These are phyloP conservation scores for Drosophila tanythrix DNA, from an alignment of 2,888 invertebrate genomes.

Conservation along the genomic window DNA sequence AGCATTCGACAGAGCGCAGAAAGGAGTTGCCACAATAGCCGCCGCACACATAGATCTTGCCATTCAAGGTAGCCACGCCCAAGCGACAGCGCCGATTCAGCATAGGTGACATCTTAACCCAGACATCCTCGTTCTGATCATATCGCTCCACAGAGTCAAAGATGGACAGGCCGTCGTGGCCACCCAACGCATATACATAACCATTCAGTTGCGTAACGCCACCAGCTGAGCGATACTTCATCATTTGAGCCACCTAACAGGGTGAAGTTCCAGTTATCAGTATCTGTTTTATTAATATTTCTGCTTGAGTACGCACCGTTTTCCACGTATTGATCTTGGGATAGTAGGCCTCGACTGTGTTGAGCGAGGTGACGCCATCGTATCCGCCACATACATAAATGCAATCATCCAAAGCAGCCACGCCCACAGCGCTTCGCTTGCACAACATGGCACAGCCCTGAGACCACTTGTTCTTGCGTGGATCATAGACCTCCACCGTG, in stretches of 20 bases:
- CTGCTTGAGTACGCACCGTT: conserved; percentile 86
- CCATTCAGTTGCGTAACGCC: conserved; percentile 89
- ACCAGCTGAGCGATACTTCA: conserved; percentile 88
- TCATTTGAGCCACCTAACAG: conserved; percentile 84
- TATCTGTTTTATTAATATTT: neutral
- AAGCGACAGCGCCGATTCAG: conserved; percentile 92
- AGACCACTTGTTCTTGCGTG: conserved; percentile 89
- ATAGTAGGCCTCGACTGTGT: conserved; percentile 92
- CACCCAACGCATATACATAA: conserved; percentile 92
- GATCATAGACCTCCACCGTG: conserved; percentile 94
- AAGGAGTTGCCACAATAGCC: conserved; percentile 95
- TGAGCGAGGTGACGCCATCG: conserved; percentile 92
- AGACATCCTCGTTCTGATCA: conserved; percentile 90
- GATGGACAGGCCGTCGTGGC: conserved; percentile 94
- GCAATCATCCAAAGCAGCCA: conserved; percentile 91
- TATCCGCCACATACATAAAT: conserved; percentile 94
- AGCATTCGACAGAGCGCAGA: conserved; percentile 92
- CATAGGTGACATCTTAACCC: conserved; percentile 92
- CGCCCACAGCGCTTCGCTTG: conserved; percentile 91
- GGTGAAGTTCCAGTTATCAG: neutral
- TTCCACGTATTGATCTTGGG: conserved; percentile 91
- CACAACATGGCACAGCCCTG: conserved; percentile 92
- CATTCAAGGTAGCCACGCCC: conserved; percentile 92
- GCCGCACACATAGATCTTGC: conserved; percentile 93
- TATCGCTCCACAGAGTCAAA: conserved; percentile 94